A percentile compares a stretch with the other conserved stretches of the same genome.
Conservation (phyloP, 2,797 vertebrate species). For the Brachymystax lenok region DNA sequence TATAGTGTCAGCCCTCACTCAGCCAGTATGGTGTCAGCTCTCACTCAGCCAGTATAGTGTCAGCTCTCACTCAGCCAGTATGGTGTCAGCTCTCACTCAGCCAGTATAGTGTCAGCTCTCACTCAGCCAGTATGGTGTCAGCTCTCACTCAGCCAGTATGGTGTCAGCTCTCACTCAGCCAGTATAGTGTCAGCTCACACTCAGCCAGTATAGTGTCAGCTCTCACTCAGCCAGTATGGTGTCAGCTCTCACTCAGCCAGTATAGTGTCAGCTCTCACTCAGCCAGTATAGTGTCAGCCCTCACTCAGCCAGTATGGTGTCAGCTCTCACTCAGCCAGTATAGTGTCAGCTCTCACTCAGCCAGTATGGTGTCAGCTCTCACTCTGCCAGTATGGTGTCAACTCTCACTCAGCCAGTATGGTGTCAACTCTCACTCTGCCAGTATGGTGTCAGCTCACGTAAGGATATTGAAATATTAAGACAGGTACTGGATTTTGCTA, state of each 20-base stretch:
- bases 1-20: no score
- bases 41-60: no score
- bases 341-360: constrained; percentile 24
- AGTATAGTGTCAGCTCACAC: constrained; percentile 16
- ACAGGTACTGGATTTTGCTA: constrained; percentile 55
- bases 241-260: constrained; percentile 18
- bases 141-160: constrained; percentile 11
- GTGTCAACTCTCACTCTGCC: constrained; percentile 18
- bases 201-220: background rate
- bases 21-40: no score
- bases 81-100: background rate
- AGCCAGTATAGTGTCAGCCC: constrained; percentile 4
- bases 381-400: no score
- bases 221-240: constrained; percentile 20
- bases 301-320: background rate
- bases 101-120: constrained; percentile 20
- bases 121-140: constrained; percentile 15
- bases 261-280: no score
- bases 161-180: no score
- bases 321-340: no score
- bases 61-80: no score
- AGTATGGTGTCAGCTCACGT: constrained; percentile 28
- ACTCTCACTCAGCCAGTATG: background rate
- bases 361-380: constrained; percentile 22
- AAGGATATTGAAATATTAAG: constrained; percentile 47